Evolutionary conservation across 2,113 vertebrate species (phyloP).

Genomic region (Pycnonotus jocosus): DNA sequence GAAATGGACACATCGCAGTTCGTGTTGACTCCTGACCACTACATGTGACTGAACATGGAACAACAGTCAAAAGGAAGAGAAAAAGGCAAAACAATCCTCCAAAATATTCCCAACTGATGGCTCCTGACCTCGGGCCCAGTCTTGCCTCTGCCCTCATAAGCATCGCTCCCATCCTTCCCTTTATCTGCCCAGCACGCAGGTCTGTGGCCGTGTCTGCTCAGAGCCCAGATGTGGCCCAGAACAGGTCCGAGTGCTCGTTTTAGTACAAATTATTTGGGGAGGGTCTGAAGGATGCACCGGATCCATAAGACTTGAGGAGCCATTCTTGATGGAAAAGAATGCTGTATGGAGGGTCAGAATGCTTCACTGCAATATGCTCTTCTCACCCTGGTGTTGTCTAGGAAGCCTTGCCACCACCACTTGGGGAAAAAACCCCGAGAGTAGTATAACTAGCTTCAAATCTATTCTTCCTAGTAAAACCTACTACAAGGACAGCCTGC

Average conservation of each 20-base stretch:
- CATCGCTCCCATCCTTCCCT: not conserved
- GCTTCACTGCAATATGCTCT: not conserved
- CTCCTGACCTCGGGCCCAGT: not conserved
- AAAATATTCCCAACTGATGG: accelerated
- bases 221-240: not conserved
- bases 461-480: not conserved
- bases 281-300: not conserved
- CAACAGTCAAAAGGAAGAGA: not conserved
- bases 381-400: not conserved
- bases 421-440: accelerated
- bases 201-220: not conserved
- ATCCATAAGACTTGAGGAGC: not conserved
- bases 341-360: accelerated
- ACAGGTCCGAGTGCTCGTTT: accelerated
- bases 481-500: not conserved
- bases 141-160: not conserved
- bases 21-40: not conserved
- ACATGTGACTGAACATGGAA: not conserved
- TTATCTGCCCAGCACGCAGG: not conserved
- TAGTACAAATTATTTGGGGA: not conserved
- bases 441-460: not conserved
- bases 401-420: not conserved
- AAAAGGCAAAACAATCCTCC: not conserved
- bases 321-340: not conserved
- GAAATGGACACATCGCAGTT: not conserved